These are phyloP conservation scores for Galeruca laticollis DNA, from an alignment of 2,888 invertebrate species.

Conservation along the genomic window DNA sequence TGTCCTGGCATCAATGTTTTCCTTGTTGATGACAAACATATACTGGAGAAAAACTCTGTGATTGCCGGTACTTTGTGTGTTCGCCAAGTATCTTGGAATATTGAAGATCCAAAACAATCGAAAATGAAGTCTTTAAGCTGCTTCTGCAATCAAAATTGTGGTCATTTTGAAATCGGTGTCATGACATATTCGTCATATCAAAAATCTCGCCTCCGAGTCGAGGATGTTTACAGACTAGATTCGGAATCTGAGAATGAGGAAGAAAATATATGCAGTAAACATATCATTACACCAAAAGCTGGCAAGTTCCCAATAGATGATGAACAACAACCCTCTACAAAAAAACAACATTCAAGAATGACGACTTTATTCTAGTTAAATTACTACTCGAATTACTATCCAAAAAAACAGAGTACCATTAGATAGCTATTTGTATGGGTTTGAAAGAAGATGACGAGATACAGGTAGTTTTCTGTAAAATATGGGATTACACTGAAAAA, in stretches of 20 bases:
- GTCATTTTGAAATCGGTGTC: background rate
- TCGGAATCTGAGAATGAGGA: no score
- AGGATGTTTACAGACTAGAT: background rate
- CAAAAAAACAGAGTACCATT: conserved; percentile 4
- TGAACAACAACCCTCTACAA: no score
- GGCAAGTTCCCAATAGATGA: no score
- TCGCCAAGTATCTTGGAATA: background rate
- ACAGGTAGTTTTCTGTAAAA: no score
- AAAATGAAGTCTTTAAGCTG: background rate
- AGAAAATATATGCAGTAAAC: no score
- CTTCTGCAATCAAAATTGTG: background rate
- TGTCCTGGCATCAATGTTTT: background rate
- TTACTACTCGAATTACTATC: conserved; percentile 3
- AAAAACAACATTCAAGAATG: no score
- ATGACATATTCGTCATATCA: background rate
- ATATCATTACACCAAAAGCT: no score
- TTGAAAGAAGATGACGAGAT: background rate
- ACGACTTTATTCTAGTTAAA: no score
- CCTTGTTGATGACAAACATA: background rate
- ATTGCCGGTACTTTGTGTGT: background rate
- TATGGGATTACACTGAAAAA: no score
- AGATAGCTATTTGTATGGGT: background rate
- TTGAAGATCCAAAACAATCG: background rate
- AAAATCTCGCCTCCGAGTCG: background rate
- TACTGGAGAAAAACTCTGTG: background rate